These are phyloP conservation scores for Saccopteryx bilineata DNA, from an alignment of 2,113 vertebrate genomes.

Conservation along the genomic window DNA sequence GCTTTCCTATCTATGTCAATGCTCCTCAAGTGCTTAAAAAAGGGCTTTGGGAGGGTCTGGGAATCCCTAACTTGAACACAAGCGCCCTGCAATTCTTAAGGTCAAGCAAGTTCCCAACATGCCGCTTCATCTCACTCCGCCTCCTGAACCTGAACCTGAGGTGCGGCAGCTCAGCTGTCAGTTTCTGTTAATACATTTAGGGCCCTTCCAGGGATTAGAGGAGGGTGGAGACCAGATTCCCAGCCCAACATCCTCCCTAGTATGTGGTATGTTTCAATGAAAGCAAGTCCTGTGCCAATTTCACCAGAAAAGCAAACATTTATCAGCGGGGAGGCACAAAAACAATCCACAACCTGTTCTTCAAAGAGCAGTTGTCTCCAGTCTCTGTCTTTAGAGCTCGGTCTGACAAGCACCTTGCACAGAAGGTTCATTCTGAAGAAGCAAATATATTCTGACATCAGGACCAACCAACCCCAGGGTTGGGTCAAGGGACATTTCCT, in stretches of 20 bases:
- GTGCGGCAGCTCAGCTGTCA: neutral
- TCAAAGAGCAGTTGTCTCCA: neutral
- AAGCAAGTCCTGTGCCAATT: slow-evolving; percentile 2
- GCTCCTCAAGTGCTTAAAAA: neutral
- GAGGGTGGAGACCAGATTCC: neutral
- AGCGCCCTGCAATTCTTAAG: neutral
- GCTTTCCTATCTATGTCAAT: neutral
- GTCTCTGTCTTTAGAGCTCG: neutral
- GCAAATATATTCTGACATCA: neutral
- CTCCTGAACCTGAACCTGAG: neutral
- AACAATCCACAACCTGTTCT: neutral
- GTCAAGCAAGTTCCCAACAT: neutral
- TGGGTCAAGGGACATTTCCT: neutral
- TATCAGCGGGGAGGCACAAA: neutral
- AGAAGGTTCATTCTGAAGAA: slow-evolving; percentile 7
- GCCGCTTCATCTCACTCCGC: neutral
- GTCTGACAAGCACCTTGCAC: neutral
- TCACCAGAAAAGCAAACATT: neutral
- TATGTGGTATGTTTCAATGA: neutral
- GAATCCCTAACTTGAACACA: neutral
- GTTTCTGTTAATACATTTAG: slow-evolving; percentile 12
- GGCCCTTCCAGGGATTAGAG: neutral
- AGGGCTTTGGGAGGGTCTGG: neutral
- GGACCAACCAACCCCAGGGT: neutral
- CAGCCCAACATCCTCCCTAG: neutral